Evolutionary conservation across 2,888 invertebrate genomes (phyloP), one percentile per base, ranked within the genome.

Genomic region (Clostera curtula): DNA sequence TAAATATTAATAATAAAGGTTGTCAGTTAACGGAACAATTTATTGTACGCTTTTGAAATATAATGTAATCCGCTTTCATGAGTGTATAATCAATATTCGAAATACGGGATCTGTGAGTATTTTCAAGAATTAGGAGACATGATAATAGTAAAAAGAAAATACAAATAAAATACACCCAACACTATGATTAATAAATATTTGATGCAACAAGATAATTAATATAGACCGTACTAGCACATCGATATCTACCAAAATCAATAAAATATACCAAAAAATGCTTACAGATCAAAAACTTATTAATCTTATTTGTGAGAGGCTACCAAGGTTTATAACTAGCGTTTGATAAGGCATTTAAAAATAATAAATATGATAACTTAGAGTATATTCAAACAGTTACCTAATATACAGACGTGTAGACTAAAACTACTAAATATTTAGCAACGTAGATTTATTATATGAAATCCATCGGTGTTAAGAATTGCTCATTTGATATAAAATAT

Each of bases 41-140:
- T 49, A 56, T 65, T 59, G 59, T 67, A 56, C 63, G 72, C 74
- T 73, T 72, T 54, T 54, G 48, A 60, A 60, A 59, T 59, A 61
- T 42, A 41, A 53, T 69, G 47, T 77, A 76, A 67, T 67, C 73
- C 39, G 76, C 76, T 76, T 79, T 65, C 54, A 64, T 61, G 74
- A 77, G 70, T 57, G 56, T 75, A 70, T 76, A 63, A 55, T 57
- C n/a, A 48, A 50, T 59, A 56, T 53, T 53, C 49, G 55, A 52
- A 33, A 25, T 47, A 36, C 37, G 13, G 25, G 59, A 53, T 72
- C 63, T 75, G 72, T 67, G 53, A 64, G 65, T 61, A 61, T 53
- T 68, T 64, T 58, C 47, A 31, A 27, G 25, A 21, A 24, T 19
- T 30, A 23, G 11, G 20, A 23, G 32, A 21, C 27, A 8, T 19